Evolutionary conservation across 2,113 vertebrate species (phyloP).

Genomic region (Charina bottae): DNA sequence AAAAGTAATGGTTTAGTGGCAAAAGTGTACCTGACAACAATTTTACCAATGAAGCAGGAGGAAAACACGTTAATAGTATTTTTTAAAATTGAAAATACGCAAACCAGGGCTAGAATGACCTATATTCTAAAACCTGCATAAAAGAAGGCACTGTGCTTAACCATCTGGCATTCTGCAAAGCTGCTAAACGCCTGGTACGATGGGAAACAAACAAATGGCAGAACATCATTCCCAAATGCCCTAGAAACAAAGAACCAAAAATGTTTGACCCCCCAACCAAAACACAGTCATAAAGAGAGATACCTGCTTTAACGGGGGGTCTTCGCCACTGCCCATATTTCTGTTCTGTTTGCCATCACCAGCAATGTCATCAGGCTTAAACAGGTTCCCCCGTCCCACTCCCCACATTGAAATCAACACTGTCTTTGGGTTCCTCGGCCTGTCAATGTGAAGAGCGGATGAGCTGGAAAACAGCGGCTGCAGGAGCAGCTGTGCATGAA

Average conservation of each 20-base stretch:
- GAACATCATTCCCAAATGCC: constrained; percentile 4
- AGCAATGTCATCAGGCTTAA: neutral
- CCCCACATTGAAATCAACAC: constrained; percentile 15
- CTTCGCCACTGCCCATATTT: neutral
- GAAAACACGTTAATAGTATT: neutral
- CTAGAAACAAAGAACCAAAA: neutral
- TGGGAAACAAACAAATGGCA: neutral
- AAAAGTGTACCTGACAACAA: neutral
- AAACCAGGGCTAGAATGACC: constrained; percentile 19
- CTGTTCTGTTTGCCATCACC: neutral
- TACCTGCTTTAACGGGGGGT: neutral
- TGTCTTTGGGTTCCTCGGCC: neutral
- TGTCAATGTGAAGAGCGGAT: neutral
- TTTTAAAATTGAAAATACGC: neutral
- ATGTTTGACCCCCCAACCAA: neutral
- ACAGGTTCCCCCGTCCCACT: neutral
- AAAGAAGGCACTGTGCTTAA: neutral
- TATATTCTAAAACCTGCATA: neutral
- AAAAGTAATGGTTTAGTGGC: constrained; percentile 61
- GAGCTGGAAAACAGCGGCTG: neutral
- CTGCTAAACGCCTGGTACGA: fast-evolving
- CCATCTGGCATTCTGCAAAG: neutral
- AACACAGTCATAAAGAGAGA: neutral
- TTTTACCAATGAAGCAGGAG: constrained; percentile 33
- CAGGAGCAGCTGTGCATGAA: no score